phyloP scores from a whole-genome alignment of 2,888 invertebrate species.

The Drymonia ruficornis region DNA sequence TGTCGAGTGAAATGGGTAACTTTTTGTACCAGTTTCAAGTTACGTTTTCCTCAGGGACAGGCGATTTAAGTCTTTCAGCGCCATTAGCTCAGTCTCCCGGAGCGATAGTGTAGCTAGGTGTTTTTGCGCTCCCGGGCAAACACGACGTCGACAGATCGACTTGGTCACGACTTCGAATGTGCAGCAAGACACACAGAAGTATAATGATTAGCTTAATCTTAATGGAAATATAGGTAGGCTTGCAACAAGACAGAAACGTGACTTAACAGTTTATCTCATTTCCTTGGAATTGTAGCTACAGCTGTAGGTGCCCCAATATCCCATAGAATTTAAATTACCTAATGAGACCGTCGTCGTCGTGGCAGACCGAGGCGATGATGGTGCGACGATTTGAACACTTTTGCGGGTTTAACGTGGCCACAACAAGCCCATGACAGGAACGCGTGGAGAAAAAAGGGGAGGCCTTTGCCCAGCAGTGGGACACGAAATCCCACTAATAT shows the following conservation, averaged over 20 bases:
- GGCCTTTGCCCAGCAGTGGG: too few species aligned
- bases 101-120: conserved; percentile 41
- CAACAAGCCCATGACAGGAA: too few species aligned
- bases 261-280: conserved; percentile 5
- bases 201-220: conserved; percentile 22
- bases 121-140: conserved; percentile 56
- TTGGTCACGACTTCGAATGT: conserved; percentile 37
- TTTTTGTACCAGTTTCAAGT: conserved; percentile 58
- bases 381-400: too few species aligned
- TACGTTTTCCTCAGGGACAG: conserved; percentile 43
- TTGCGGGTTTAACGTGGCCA: too few species aligned
- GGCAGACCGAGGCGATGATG: too few species aligned
- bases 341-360: too few species aligned
- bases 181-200: conserved; percentile 12
- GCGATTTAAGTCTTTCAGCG: conserved; percentile 50
- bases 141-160: conserved; percentile 44
- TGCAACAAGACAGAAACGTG: conserved; percentile 15
- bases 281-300: neutral
- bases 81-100: conserved; percentile 45
- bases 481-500: too few species aligned
- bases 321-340: neutral
- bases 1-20: conserved; percentile 68
- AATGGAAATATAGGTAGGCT: conserved; percentile 15
- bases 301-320: neutral
- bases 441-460: too few species aligned